Evolutionary conservation across 64 coral and sea anemone genomes (phyloP).

Genomic region (Orbicella faveolata): DNA sequence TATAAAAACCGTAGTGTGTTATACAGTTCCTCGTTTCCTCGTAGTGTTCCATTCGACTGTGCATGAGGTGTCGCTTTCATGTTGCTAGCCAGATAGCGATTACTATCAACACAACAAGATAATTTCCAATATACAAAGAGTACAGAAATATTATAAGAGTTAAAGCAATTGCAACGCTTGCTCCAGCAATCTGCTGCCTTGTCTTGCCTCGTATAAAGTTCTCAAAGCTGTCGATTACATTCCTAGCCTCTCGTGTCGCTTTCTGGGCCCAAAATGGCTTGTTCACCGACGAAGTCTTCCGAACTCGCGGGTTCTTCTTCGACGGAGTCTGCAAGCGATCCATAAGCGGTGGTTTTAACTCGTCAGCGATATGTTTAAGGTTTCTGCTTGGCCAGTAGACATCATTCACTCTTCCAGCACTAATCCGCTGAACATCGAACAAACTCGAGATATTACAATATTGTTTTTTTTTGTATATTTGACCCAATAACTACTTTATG

Average conservation of each 20-base stretch:
- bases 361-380: too few relatives aligned
- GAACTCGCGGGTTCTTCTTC: neutral
- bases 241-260: constrained; percentile 40
- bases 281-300: constrained; percentile 1
- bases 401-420: neutral
- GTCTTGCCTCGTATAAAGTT: constrained; percentile 31
- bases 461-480: neutral
- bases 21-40: neutral
- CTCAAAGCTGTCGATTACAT: constrained; percentile 52
- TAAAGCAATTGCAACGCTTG: constrained; percentile 31
- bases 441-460: neutral
- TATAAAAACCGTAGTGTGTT: neutral
- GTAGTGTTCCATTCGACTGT: neutral
- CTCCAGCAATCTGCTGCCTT: constrained; percentile 29
- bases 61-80: neutral
- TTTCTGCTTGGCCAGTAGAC: too few relatives aligned
- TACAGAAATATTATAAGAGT: constrained; percentile 50
- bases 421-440: too few relatives aligned
- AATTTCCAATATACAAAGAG: constrained; percentile 58
- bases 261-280: constrained; percentile 12
- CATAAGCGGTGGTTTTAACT: neutral
- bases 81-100: constrained; percentile 60
- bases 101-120: constrained; percentile 47
- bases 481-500: constrained; percentile 6
- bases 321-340: neutral